Evolutionary conservation across 2,797 vertebrate genomes (phyloP).

Genomic region (Neoniphon sammara): DNA sequence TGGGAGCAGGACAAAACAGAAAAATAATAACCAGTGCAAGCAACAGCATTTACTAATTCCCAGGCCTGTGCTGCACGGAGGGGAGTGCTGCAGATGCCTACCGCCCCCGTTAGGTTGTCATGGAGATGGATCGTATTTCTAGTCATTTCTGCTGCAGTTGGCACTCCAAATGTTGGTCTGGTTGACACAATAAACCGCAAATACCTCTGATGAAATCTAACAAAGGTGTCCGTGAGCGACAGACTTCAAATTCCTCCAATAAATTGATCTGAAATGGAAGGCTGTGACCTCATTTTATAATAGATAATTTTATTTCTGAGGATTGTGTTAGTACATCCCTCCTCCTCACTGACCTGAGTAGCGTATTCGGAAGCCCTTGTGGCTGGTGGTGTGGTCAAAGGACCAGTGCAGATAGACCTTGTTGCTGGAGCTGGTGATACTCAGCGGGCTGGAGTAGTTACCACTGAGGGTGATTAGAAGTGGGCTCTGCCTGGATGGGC

Average conservation of each 20-base stretch:
- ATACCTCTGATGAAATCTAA: conserved; percentile 18
- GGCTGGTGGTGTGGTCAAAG: conserved; percentile 94
- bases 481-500: conserved; percentile 92
- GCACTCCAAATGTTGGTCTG: conserved; percentile 42
- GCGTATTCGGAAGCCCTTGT: conserved; percentile 97
- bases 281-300: background rate
- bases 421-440: conserved; percentile 91
- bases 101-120: conserved; percentile 62
- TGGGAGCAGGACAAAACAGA: conserved; percentile 54
- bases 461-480: conserved; percentile 94
- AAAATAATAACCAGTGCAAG: conserved; percentile 52
- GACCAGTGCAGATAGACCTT: conserved; percentile 97
- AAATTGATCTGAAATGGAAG: background rate
- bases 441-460: conserved; percentile 94
- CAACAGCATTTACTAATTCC: conserved; percentile 53
- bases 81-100: conserved; percentile 52
- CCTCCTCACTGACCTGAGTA: conserved; percentile 87
- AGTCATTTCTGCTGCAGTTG: conserved; percentile 42
- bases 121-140: conserved; percentile 68
- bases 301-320: background rate
- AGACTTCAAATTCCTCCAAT: background rate
- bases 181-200: conserved; percentile 43
- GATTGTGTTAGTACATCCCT: background rate
- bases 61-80: conserved; percentile 30
- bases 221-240: conserved; percentile 13